Percentiles rank a stretch among this genome's conserved stretches.
Conservation (phyloP, 2,113 vertebrate genomes). For the Gopherus flavomarginatus region DNA sequence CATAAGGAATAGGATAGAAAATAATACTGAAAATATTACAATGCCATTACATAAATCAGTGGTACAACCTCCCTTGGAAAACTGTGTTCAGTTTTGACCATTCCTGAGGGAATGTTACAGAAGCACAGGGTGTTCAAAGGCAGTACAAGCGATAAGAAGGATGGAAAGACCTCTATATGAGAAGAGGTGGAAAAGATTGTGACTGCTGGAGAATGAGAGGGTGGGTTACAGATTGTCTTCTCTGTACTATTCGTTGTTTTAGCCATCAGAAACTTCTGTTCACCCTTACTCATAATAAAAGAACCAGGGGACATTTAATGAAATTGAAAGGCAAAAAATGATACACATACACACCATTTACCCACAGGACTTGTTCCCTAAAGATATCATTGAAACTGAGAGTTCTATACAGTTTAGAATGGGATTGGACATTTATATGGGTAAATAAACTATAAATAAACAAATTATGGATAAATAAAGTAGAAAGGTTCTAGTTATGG, state of each 20-base stretch:
- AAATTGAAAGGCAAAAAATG: conserved; percentile 29
- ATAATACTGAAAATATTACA: neutral
- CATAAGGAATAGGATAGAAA: neutral
- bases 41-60: neutral
- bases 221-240: neutral
- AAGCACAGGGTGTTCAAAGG: neutral
- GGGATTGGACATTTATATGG: neutral
- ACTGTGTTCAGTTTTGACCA: neutral
- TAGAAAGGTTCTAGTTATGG: neutral
- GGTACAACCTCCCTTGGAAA: neutral
- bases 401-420: neutral
- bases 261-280: conserved; percentile 35
- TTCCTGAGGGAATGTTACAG: neutral
- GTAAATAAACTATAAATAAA: conserved; percentile 12
- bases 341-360: neutral
- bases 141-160: neutral
- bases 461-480: conserved; percentile 9
- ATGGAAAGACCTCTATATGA: neutral
- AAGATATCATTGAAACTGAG: conserved; percentile 18
- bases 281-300: conserved; percentile 38
- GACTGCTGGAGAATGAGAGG: neutral
- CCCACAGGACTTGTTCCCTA: conserved; percentile 10
- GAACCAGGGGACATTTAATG: neutral
- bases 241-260: too few relatives aligned
- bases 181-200: neutral